A percentile compares a stretch with the other conserved stretches of the same genome.
phyloP scores from a whole-genome alignment of 2,113 vertebrate species.

The Indicator indicator region DNA sequence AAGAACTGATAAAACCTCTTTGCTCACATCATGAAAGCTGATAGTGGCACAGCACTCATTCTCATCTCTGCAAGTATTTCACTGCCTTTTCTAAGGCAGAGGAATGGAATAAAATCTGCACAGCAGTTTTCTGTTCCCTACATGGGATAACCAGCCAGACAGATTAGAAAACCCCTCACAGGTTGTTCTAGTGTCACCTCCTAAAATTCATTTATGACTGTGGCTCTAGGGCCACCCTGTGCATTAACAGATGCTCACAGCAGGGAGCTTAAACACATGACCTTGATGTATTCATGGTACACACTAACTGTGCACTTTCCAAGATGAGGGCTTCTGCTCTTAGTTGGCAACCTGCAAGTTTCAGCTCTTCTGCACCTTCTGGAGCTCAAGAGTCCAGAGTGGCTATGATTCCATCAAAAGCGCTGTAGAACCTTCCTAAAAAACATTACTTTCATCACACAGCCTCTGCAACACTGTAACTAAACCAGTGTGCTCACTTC shows the following conservation, averaged over 20 bases:
- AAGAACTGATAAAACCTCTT: neutral
- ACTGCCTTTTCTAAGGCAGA: neutral
- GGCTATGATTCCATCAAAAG: neutral
- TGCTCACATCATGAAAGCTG: neutral
- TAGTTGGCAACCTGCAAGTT: conserved; percentile 10
- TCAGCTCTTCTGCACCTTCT: conserved; percentile 1
- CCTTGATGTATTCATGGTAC: conserved; percentile 11
- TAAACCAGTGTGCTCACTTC: neutral
- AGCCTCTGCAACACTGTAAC: neutral
- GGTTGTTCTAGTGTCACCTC: neutral
- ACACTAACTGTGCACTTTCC: neutral
- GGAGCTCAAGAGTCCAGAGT: neutral
- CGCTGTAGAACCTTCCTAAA: neutral
- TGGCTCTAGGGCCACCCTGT: neutral
- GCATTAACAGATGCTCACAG: conserved; percentile 38
- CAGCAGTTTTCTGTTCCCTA: neutral
- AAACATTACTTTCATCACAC: neutral
- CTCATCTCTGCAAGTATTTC: neutral
- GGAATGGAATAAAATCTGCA: neutral
- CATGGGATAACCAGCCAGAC: neutral
- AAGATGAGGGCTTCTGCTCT: neutral
- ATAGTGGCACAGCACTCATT: neutral
- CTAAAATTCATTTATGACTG: neutral
- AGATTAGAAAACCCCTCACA: neutral
- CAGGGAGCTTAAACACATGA: conserved; percentile 38